Evolutionary conservation across 2,797 vertebrate species (phyloP).

Genomic region (Merluccius polli): DNA sequence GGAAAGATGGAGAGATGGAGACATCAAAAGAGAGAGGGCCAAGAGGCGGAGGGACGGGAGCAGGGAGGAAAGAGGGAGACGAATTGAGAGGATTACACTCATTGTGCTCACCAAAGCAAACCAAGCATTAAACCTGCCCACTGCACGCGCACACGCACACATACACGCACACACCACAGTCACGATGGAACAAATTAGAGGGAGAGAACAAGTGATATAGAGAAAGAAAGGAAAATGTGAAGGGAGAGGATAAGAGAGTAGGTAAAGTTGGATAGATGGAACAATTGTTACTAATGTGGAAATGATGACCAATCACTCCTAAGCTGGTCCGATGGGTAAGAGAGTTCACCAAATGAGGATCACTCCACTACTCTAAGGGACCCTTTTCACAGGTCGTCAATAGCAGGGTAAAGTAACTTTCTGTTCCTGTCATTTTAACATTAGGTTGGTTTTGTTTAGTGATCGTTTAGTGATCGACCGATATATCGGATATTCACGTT

Average conservation of each 20-base stretch:
- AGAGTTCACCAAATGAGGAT: neutral
- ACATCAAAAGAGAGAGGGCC: slow-evolving; percentile 10
- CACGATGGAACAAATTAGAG: neutral
- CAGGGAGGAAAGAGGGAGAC: neutral
- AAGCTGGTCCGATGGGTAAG: neutral
- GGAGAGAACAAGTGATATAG: neutral
- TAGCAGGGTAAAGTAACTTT: no score
- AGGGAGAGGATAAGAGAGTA: neutral
- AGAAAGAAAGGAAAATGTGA: neutral
- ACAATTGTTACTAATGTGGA: neutral
- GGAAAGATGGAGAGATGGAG: slow-evolving; percentile 11
- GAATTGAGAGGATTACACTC: slow-evolving; percentile 30
- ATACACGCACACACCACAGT: slow-evolving; percentile 1
- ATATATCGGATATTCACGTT: no score
- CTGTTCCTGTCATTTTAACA: no score
- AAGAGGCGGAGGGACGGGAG: neutral
- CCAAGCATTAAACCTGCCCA: slow-evolving; percentile 27
- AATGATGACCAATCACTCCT: neutral
- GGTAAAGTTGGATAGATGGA: neutral
- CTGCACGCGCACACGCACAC: slow-evolving; percentile 2
- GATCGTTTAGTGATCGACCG: no score
- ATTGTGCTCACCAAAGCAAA: slow-evolving; percentile 37
- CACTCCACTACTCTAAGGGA: neutral
- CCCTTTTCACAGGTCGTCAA: no score
- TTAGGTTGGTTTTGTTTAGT: no score